phyloP scores from a whole-genome alignment of 2,113 vertebrate species.

The Chlorodrepanis virens region DNA sequence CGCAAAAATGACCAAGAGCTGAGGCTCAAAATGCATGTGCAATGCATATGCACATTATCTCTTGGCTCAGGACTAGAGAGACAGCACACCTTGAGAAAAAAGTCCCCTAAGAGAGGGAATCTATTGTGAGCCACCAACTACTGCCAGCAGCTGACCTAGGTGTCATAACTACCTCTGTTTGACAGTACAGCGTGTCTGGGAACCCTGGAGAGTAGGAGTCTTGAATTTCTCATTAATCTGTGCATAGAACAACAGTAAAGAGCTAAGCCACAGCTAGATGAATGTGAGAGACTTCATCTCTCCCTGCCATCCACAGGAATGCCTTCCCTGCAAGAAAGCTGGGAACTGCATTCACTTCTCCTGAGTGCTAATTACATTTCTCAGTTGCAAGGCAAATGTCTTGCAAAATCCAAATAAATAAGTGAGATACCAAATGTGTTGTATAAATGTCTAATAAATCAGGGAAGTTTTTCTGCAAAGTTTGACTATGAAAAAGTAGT shows the following conservation, averaged over 20 bases:
- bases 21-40: neutral
- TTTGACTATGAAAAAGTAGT: neutral
- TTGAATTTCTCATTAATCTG: neutral
- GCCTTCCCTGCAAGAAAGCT: neutral
- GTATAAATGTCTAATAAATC: neutral
- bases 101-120: neutral
- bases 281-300: neutral
- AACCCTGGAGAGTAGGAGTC: neutral
- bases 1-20: neutral
- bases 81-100: neutral
- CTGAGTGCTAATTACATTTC: neutral
- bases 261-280: neutral
- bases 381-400: neutral
- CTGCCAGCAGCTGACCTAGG: neutral
- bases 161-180: neutral
- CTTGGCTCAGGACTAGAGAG: neutral
- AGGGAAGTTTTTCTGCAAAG: neutral
- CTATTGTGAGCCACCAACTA: neutral
- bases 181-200: neutral
- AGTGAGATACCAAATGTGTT: neutral
- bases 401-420: neutral
- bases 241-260: neutral
- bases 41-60: neutral
- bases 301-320: neutral
- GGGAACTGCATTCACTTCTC: neutral